phyloP scores from a whole-genome alignment of 2,113 vertebrate genomes.

The Sisor rabdophorus region DNA sequence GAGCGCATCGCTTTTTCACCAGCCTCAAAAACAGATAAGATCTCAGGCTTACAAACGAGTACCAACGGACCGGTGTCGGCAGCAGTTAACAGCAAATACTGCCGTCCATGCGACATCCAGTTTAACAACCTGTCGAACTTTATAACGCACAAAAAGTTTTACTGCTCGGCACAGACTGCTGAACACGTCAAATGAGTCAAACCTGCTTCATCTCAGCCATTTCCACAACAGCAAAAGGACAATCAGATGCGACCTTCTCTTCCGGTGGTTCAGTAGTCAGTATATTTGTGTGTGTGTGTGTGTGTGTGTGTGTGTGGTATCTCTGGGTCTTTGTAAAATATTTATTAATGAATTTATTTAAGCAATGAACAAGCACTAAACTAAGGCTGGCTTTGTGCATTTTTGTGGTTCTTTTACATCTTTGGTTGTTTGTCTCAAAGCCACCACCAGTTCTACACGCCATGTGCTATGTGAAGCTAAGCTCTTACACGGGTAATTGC shows the following conservation, averaged over 20 bases:
- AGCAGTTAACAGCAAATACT: conserved; percentile 77
- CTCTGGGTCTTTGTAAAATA: conserved; percentile 34
- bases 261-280: conserved; percentile 38
- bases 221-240: conserved; percentile 47
- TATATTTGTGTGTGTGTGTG: no score
- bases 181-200: conserved; percentile 85
- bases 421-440: background rate
- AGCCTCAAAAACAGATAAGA: conserved; percentile 72
- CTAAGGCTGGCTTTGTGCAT: background rate
- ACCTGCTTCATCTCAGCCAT: background rate
- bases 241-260: conserved; percentile 47
- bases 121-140: conserved; percentile 92
- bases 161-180: conserved; percentile 83
- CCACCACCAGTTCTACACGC: no score
- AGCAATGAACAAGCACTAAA: conserved; percentile 13
- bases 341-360: conserved; percentile 42
- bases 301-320: conserved; percentile 39
- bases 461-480: no score
- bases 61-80: conserved; percentile 71
- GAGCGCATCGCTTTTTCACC: conserved; percentile 74
- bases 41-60: conserved; percentile 72
- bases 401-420: background rate
- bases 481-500: no score
- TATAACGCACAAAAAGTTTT: conserved; percentile 93
- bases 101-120: conserved; percentile 84